phyloP scores from a whole-genome alignment of 1,140 invertebrate species.

The Stratiolaelaps scimitus region DNA sequence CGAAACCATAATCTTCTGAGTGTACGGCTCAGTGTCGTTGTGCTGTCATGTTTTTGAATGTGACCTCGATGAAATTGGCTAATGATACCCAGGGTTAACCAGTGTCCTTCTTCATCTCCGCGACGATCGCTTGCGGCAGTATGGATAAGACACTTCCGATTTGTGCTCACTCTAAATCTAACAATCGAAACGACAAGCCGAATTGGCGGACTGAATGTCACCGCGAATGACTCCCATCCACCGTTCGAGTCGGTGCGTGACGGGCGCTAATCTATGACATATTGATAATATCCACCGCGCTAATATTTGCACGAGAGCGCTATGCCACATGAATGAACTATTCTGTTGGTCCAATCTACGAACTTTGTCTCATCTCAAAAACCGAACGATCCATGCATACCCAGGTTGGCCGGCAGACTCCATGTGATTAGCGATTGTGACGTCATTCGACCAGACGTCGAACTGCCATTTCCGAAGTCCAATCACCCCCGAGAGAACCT shows the following conservation, averaged over 20 bases:
- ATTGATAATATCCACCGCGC: background rate
- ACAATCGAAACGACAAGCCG: too few species aligned
- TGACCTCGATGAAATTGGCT: background rate
- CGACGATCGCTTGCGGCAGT: slow-evolving; percentile 80
- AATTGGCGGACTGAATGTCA: too few species aligned
- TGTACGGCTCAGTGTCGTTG: too few species aligned
- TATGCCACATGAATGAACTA: background rate
- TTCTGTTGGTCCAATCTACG: background rate
- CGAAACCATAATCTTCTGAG: too few species aligned
- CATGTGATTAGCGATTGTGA: slow-evolving; percentile 89
- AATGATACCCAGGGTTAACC: slow-evolving; percentile 48
- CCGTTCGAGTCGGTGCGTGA: too few species aligned
- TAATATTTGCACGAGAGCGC: background rate
- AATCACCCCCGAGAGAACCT: slow-evolving; percentile 46
- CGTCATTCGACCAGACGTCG: slow-evolving; percentile 52
- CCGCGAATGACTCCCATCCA: too few species aligned
- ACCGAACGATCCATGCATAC: slow-evolving; percentile 45
- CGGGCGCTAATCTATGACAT: too few species aligned
- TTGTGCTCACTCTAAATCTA: too few species aligned
- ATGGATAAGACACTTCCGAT: slow-evolving; percentile 84
- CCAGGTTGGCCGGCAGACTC: slow-evolving; percentile 85
- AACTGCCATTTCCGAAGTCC: slow-evolving; percentile 47
- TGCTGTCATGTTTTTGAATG: background rate
- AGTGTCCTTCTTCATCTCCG: slow-evolving; percentile 63
- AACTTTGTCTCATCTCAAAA: too few species aligned